Evolutionary conservation across 2,113 vertebrate species (phyloP), one percentile per base, ranked within the genome.

Genomic region (Helogale parvula): DNA sequence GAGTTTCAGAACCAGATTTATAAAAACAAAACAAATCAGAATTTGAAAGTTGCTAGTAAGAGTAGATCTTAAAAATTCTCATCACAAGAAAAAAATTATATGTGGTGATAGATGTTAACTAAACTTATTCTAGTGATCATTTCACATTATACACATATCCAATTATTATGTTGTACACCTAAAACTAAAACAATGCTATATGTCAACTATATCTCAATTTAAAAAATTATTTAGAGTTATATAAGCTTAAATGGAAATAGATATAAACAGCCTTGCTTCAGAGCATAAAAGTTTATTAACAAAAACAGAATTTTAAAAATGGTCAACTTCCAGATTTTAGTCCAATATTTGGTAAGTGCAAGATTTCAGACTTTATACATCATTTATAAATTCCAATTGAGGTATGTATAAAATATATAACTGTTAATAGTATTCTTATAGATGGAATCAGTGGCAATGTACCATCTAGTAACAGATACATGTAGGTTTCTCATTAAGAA

Each of bases 21-120:
- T 63, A 74, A 88, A 97, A 97, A 60, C 33, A 50, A 92, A 88
- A 92, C 41, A 3, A 90, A 76, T 31, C 76, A 88, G n/a, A 89
- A 66, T 38, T 89, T 89, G 93, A 65, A 89, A 74, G 27, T 88
- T 89, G 41, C 41, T 89, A 71, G 31, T 60, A n/a, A 35, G 35
- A 81, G 38, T 63, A 65, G 54, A 94, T 65, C 33, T 82, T 82
- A 63, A 89, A 52, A 82, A 54, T 74, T 88, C 23, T 88, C 27
- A 88, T 38, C 66, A 88, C 41, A 72, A 72, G 41, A 33, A 94
- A 94, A 88, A 60, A 50, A 38, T 33, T 65, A 93, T 25, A 21
- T 63, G 29, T 63, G 33, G 41, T 74, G n/a, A 74, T 27, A 29
- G 41, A 65, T n/a, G 41, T 89, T 82, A 89, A 89, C 25, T 38